Base-by-base conservation (phyloP, 2,797 vertebrate species). In the Macroramphosus scolopax region DNA sequence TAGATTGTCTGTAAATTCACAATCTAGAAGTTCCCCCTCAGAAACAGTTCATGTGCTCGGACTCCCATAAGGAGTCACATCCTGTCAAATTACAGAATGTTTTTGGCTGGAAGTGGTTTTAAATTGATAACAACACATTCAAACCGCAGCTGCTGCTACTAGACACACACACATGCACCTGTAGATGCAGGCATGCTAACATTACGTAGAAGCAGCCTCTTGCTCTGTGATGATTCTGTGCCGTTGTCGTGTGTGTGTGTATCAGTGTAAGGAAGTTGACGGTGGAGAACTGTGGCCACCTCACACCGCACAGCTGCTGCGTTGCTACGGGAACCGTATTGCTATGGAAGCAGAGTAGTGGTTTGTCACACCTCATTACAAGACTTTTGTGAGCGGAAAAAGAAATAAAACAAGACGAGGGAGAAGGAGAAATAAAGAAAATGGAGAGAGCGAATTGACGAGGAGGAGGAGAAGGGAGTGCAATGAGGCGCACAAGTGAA, bases 311-410 rank as follows among this genome's bases (percentile, higher is more conserved):
- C 51, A 13, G 48, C 47, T 30, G 35, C 64, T 29, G 58, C 6
- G 76, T 89, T 87, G 78, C 82, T 74, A 88, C 31, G 76, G 81
- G 61, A 84, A 85, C 75, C 66, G 39, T 75, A 83, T 84, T 74
- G 79, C 84, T 78, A 85, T 85, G 84, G 84, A 61, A 87, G 85
- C 81, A 58, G 65, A 68, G 51, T 71, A 67, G 69, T 77, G 72
- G 78, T 82, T 78, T 82, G 77, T 89, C 80, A 85, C 79, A 81
- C 78, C 79, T 87, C 82, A 78, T 87, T 87, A 82, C 70, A 62
- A 80, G 77, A 82, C 77, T 85, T n/a, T 82, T 78, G 66, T 33
- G 1, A 30, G 30, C 30, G 31, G 37, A 71, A 71, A 73, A 34
- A 0, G 49, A 69, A 58, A 56, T 59, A n/a, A 61, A 73, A 68